These are phyloP conservation scores for Pheosia tremula DNA, from an alignment of 2,888 invertebrate species.

Conservation along the genomic window DNA sequence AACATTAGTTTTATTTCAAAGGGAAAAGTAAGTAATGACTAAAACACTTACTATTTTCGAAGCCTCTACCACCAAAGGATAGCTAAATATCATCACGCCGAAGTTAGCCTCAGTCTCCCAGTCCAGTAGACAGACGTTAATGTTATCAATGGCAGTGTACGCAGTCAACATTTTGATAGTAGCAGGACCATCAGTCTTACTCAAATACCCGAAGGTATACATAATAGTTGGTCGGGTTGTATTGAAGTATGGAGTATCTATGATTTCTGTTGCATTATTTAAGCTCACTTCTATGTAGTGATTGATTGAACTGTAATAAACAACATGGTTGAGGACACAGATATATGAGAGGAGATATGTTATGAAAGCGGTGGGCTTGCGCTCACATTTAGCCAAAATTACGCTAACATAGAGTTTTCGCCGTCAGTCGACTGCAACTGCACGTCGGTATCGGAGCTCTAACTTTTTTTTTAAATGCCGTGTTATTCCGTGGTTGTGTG, in stretches of 20 bases:
- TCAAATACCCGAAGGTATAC: conserved; percentile 17
- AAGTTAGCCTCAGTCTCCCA: neutral
- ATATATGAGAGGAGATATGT: too few relatives aligned
- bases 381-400: too few relatives aligned
- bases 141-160: neutral
- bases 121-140: neutral
- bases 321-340: too few relatives aligned
- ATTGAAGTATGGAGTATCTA: conserved; percentile 3
- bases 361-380: too few relatives aligned
- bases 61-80: neutral
- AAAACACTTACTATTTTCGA: neutral
- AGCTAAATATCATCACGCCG: neutral
- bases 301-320: neutral
- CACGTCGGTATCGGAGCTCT: too few relatives aligned
- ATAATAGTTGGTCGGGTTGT: conserved; percentile 9
- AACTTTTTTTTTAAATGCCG: too few relatives aligned
- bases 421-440: too few relatives aligned
- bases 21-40: neutral
- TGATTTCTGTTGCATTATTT: conserved; percentile 4
- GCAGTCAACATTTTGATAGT: neutral
- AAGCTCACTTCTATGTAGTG: conserved; percentile 2
- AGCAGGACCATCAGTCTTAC: neutral
- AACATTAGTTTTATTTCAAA: too few relatives aligned
- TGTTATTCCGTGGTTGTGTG: too few relatives aligned
- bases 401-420: too few relatives aligned